phyloP scores from a whole-genome alignment of 2,797 vertebrate genomes.

The Muscicapa comitata region DNA sequence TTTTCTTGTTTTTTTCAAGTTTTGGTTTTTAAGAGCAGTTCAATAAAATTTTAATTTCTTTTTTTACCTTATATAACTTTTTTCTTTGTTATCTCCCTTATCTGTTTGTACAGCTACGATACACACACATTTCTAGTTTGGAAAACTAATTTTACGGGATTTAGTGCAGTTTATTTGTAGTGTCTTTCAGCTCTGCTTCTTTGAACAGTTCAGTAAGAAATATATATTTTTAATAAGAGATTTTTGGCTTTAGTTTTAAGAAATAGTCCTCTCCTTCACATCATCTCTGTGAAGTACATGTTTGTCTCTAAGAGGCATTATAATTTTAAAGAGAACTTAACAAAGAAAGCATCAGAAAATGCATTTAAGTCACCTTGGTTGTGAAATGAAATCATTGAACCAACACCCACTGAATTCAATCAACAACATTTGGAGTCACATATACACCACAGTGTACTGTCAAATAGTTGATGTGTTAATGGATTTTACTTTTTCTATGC shows the following conservation, averaged over 20 bases:
- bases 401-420: background rate
- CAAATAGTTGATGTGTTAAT: background rate
- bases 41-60: too few relatives aligned
- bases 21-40: background rate
- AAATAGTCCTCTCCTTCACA: background rate
- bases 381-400: background rate
- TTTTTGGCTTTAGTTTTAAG: background rate
- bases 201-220: background rate
- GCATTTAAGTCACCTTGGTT: background rate
- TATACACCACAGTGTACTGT: background rate
- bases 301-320: background rate
- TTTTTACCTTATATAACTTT: background rate
- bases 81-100: background rate
- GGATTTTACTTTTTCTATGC: background rate
- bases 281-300: accelerated
- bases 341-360: background rate
- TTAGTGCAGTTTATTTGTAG: background rate
- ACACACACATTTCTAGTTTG: background rate
- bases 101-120: background rate
- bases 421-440: background rate
- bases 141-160: background rate
- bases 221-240: background rate
- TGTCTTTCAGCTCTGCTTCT: background rate
- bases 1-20: too few relatives aligned
- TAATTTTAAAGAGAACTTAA: background rate